A percentile compares a stretch with the other conserved stretches of the same genome.
Conservation (phyloP, 1,140 invertebrate species). For the Drosophila neocordata region DNA sequence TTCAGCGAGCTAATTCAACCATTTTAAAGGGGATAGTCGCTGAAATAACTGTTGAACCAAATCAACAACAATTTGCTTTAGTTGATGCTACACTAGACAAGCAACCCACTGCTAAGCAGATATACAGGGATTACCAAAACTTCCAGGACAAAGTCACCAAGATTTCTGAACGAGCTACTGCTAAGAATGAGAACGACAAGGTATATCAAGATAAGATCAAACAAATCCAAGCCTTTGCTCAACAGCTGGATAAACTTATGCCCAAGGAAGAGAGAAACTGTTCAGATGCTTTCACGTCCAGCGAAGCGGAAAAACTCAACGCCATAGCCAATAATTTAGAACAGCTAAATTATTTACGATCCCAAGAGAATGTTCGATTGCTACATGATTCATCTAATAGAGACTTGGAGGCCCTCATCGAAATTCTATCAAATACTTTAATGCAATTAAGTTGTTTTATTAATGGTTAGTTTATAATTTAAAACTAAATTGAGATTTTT, state of each 20-base stretch:
- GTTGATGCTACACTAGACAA: conserved; percentile 29
- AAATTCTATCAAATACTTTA: conserved; percentile 64
- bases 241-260: conserved; percentile 66
- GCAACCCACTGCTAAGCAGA: conserved; percentile 36
- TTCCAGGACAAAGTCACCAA: conserved; percentile 60
- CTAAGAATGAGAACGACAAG: conserved; percentile 25
- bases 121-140: conserved; percentile 56
- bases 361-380: conserved; percentile 41
- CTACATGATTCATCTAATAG: conserved; percentile 26
- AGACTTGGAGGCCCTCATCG: conserved; percentile 55
- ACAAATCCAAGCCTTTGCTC: conserved; percentile 58
- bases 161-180: conserved; percentile 31
- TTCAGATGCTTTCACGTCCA: conserved; percentile 46
- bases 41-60: conserved; percentile 22
- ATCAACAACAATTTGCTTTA: conserved; percentile 21
- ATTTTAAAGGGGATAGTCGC: conserved; percentile 24
- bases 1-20: conserved; percentile 52
- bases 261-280: conserved; percentile 24
- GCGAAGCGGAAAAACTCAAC: conserved; percentile 39
- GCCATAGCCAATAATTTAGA: conserved; percentile 56
- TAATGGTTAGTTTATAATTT: too few relatives aligned
- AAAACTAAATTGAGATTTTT: conserved; percentile 1
- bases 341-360: conserved; percentile 60
- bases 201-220: conserved; percentile 40
- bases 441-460: conserved; percentile 50